Percentiles rank a stretch among this genome's conserved stretches.
Evolutionary conservation across 2,113 vertebrate species (phyloP).

Genomic region (Pithys albifrons): DNA sequence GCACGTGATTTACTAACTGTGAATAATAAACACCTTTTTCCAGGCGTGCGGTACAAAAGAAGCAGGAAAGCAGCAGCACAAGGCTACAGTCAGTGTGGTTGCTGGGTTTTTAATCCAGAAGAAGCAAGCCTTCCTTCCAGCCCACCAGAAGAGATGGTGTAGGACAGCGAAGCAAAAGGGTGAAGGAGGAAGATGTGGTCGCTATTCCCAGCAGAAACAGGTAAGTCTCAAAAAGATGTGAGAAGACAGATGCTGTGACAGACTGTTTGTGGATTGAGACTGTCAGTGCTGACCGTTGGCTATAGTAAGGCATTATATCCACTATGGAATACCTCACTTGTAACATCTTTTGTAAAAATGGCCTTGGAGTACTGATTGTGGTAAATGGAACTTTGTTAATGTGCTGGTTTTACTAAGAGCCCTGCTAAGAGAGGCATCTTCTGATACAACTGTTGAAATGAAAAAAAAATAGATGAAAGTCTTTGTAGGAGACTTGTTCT

Average conservation of each 20-base stretch:
- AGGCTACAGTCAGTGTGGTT: not conserved
- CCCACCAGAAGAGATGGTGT: not conserved
- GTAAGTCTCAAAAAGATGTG: not conserved
- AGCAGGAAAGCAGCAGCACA: not conserved
- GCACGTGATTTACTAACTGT: not conserved
- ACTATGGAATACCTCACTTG: not conserved
- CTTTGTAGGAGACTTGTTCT: not conserved
- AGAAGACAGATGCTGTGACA: not conserved
- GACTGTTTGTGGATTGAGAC: not conserved
- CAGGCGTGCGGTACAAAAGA: not conserved
- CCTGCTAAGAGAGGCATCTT: not conserved
- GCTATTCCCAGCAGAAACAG: not conserved
- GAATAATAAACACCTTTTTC: not conserved
- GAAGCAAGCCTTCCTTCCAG: not conserved
- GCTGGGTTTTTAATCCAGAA: not conserved
- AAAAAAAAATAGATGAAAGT: not conserved
- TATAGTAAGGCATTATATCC: not conserved
- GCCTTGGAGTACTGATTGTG: not conserved
- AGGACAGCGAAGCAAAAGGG: not conserved
- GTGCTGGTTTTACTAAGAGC: not conserved
- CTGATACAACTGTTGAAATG: not conserved
- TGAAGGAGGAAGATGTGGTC: not conserved
- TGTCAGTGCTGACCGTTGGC: not conserved
- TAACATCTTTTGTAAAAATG: not conserved
- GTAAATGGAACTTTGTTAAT: not conserved